phyloP scores from a whole-genome alignment of 2,888 invertebrate species.

The Lasioglossum pauxillum region DNA sequence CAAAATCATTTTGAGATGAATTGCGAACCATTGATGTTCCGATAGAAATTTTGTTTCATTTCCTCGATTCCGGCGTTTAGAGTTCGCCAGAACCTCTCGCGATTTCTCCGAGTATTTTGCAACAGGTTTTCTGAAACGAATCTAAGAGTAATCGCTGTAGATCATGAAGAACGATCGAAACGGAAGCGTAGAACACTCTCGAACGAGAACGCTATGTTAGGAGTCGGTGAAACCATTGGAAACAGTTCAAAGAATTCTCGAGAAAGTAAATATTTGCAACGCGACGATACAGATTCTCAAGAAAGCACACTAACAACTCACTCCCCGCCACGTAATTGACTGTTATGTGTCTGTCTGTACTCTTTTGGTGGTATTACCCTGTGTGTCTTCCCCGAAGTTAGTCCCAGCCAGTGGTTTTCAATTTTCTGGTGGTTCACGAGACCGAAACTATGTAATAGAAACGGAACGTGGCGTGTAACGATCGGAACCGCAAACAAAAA shows the following conservation, averaged over 20 bases:
- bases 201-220: not conserved
- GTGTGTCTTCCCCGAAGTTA: constrained; percentile 71
- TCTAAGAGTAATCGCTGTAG: not conserved
- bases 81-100: not conserved
- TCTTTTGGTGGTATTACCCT: constrained; percentile 53
- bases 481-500: not conserved
- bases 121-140: not conserved
- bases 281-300: constrained; percentile 8
- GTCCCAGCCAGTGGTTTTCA: constrained; percentile 74
- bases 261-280: not conserved
- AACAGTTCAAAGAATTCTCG: not conserved
- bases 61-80: not conserved
- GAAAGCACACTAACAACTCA: constrained; percentile 41
- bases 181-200: not conserved
- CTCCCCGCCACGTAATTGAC: constrained; percentile 58
- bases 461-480: not conserved
- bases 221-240: not conserved
- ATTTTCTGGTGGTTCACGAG: constrained; percentile 62
- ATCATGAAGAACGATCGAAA: not conserved
- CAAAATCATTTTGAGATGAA: not conserved
- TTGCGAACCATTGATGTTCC: not conserved
- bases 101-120: not conserved
- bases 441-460: not conserved
- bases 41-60: too few species aligned
- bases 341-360: constrained; percentile 72